A percentile compares a stretch with the other conserved stretches of the same genome.
Evolutionary conservation across 92 coral and sea anemone genomes (phyloP).

Genomic region (Chrysogorgia sp.): DNA sequence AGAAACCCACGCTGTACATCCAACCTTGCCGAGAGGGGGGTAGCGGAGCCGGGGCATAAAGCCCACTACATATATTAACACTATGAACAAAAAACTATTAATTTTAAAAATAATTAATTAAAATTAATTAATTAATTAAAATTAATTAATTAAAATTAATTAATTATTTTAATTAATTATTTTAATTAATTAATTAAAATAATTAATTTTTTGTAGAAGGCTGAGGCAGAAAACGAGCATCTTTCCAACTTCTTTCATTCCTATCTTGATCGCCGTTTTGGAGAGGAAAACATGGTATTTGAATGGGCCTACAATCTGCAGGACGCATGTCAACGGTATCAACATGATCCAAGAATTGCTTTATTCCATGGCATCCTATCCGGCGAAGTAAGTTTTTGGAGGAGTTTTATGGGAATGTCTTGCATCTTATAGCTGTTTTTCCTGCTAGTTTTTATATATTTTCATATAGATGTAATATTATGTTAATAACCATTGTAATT

Average conservation of each 20-base stretch:
- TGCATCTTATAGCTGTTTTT: not conserved
- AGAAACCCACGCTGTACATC: too few relatives aligned
- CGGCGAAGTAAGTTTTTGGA: slow-evolving; percentile 70
- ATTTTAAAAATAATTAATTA: too few relatives aligned
- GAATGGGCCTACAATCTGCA: slow-evolving; percentile 97
- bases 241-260: slow-evolving; percentile 80
- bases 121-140: too few relatives aligned
- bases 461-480: too few relatives aligned
- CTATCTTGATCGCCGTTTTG: slow-evolving; percentile 92
- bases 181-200: not conserved
- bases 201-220: slow-evolving; percentile 58
- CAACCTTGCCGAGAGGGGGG: too few relatives aligned
- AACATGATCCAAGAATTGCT: slow-evolving; percentile 88
- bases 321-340: slow-evolving; percentile 90
- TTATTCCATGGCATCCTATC: slow-evolving; percentile 80
- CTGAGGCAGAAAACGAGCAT: slow-evolving; percentile 75
- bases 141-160: too few relatives aligned
- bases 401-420: not conserved
- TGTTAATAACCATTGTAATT: not conserved
- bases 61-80: too few relatives aligned
- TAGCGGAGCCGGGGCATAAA: too few relatives aligned
- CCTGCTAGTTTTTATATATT: too few relatives aligned
- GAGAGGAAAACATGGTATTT: slow-evolving; percentile 88
- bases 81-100: too few relatives aligned
- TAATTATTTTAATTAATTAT: too few relatives aligned